Conservation (phyloP, 2,797 vertebrate genomes). For the Pipistrellus nathusii region DNA sequence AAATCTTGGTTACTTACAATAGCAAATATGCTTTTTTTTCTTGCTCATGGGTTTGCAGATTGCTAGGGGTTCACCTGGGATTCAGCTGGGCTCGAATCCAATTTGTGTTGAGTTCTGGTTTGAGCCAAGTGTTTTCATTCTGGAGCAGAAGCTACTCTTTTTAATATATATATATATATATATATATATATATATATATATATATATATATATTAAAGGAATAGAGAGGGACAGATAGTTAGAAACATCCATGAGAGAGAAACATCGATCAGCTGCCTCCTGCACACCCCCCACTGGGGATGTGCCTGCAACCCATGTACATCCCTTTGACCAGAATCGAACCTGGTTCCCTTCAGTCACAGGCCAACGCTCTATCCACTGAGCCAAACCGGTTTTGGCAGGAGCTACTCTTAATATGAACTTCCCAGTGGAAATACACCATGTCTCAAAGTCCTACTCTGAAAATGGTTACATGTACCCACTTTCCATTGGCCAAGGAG, state of each 20-base stretch:
- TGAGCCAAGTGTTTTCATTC: not conserved
- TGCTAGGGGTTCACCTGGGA: not conserved
- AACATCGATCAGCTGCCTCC: no score
- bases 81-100: not conserved
- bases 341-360: no score
- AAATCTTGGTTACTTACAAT: slow-evolving; percentile 29
- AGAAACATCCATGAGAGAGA: no score
- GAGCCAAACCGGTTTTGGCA: not conserved
- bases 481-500: not conserved
- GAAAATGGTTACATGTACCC: not conserved
- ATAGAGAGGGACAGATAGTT: no score
- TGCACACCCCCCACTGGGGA: no score
- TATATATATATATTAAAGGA: no score
- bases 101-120: not conserved
- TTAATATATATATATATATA: no score
- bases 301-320: no score
- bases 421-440: not conserved
- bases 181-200: no score
- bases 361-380: no score
- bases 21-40: slow-evolving; percentile 27
- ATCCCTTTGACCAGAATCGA: no score
- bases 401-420: not conserved
- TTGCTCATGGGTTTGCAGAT: not conserved
- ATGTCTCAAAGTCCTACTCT: not conserved
- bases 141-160: not conserved